A percentile compares a stretch with the other conserved stretches of the same genome.
phyloP scores from a whole-genome alignment of 2,888 invertebrate species.

The Tupiocoris notatus region DNA sequence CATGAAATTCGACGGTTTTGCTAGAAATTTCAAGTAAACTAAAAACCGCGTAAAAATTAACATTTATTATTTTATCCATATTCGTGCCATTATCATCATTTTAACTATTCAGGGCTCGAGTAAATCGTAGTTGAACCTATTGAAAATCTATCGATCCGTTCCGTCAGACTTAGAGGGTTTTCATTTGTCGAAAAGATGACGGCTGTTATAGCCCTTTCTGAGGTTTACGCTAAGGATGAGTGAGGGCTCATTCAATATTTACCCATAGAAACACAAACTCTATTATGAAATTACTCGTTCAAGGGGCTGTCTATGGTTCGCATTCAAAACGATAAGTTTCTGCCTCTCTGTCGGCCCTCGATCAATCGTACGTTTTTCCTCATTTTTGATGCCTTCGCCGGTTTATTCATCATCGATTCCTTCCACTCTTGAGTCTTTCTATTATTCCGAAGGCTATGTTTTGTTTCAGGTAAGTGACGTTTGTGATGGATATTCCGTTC shows the following conservation, averaged over 20 bases:
- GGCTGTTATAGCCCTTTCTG: neutral
- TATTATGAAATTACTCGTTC: slow-evolving; percentile 27
- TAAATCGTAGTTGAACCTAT: neutral
- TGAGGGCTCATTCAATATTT: slow-evolving; percentile 36
- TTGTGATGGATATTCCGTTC: neutral
- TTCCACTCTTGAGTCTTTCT: neutral
- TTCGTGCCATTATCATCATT: too few relatives aligned
- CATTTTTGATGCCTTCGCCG: neutral
- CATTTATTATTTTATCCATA: too few relatives aligned
- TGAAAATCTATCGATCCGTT: neutral
- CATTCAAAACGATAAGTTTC: neutral
- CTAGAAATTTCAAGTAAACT: too few relatives aligned
- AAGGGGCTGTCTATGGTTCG: neutral
- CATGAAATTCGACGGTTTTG: too few relatives aligned
- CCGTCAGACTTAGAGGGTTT: neutral
- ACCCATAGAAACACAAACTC: slow-evolving; percentile 30
- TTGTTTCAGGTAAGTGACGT: slow-evolving; percentile 27
- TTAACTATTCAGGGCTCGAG: neutral
- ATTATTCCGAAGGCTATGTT: slow-evolving; percentile 12
- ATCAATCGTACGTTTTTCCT: neutral
- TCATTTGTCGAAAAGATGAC: neutral
- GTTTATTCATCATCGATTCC: neutral
- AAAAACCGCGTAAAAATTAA: too few relatives aligned
- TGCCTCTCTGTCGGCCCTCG: neutral
- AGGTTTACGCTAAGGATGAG: slow-evolving; percentile 1